These are phyloP conservation scores for Fopius arisanus DNA, from an alignment of 1,140 invertebrate genomes.

Conservation along the genomic window DNA sequence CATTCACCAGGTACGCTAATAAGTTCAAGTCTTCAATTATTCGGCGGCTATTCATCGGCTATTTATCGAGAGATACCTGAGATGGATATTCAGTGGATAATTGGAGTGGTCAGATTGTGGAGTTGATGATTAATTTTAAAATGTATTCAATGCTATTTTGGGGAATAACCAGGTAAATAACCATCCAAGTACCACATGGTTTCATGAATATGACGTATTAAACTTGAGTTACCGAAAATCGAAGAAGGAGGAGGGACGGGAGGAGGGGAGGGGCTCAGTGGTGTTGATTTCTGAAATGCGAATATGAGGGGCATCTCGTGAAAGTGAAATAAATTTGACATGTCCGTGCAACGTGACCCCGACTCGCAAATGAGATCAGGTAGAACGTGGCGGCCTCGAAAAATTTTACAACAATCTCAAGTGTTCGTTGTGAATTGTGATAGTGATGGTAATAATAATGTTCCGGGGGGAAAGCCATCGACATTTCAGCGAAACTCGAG, in stretches of 20 bases:
- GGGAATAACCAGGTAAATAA: not conserved
- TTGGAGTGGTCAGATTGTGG: not conserved
- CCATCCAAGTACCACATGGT: not conserved
- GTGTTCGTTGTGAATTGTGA: conserved; percentile 38
- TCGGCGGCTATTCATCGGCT: not conserved
- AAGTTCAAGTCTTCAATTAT: not conserved
- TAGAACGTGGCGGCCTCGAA: conserved; percentile 2
- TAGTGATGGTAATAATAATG: conserved; percentile 32
- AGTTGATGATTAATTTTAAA: not conserved
- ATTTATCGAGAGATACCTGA: too few species aligned
- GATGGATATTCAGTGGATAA: not conserved
- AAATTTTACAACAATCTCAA: conserved; percentile 10
- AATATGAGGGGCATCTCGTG: not conserved
- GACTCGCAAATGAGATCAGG: not conserved
- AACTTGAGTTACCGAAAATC: not conserved
- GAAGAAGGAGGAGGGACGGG: not conserved
- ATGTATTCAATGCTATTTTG: not conserved
- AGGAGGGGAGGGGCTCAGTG: too few species aligned
- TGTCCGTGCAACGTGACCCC: conserved; percentile 8
- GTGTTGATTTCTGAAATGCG: not conserved
- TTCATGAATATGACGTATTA: not conserved
- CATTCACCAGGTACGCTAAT: not conserved
- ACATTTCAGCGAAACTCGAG: not conserved
- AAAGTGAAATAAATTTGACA: not conserved
- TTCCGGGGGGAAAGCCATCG: not conserved